Evolutionary conservation across 2,113 vertebrate genomes (phyloP).

Genomic region (Megaptera novaeangliae): DNA sequence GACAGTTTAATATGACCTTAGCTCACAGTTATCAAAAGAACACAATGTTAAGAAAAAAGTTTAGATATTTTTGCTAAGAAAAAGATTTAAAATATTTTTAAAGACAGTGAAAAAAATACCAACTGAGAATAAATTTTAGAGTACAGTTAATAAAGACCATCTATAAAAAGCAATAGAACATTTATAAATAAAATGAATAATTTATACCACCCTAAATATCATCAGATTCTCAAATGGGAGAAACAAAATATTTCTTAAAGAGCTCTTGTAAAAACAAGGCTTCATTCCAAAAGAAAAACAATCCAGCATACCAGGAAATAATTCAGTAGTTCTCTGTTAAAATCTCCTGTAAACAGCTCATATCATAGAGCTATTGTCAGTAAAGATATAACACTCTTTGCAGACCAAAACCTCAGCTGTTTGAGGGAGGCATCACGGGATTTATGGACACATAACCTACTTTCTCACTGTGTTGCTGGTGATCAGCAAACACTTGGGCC

Average conservation of each 20-base stretch:
- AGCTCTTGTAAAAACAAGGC: background rate
- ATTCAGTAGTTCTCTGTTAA: background rate
- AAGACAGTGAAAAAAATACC: background rate
- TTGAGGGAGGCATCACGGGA: background rate
- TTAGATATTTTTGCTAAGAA: background rate
- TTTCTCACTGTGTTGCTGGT: background rate
- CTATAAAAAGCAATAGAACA: background rate
- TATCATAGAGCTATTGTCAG: background rate
- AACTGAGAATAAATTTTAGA: conserved; percentile 17
- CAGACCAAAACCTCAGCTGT: rapidly evolving
- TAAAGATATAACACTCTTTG: background rate
- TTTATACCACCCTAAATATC: background rate
- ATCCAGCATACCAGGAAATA: background rate
- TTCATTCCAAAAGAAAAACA: background rate
- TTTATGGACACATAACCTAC: no score
- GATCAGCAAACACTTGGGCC: background rate
- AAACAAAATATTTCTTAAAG: background rate
- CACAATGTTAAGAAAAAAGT: background rate
- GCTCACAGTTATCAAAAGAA: background rate
- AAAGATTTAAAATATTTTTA: background rate
- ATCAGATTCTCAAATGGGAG: background rate
- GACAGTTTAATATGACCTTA: conserved; percentile 18
- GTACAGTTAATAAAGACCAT: background rate
- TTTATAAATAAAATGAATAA: conserved; percentile 14
- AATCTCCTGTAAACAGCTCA: background rate